Conservation (phyloP, 2,113 vertebrate genomes). For the Hiodon alosoides region DNA sequence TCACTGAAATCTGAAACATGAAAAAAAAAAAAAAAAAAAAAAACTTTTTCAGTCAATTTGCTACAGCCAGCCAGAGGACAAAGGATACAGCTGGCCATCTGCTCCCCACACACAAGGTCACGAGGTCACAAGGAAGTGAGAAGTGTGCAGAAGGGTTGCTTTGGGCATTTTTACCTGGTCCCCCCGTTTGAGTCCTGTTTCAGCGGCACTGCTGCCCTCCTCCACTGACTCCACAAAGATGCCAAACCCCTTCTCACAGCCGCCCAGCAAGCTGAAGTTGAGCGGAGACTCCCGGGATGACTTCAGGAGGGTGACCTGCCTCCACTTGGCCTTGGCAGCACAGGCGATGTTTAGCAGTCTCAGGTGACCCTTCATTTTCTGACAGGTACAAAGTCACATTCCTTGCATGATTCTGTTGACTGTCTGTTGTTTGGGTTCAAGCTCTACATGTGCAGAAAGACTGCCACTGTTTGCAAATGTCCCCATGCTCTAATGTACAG, state of each 20-base stretch:
- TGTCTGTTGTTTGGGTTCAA: neutral
- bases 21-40: too few relatives aligned
- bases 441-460: neutral
- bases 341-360: conserved; percentile 92
- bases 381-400: neutral
- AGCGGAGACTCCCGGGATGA: conserved; percentile 80
- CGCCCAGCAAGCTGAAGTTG: conserved; percentile 79
- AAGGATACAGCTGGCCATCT: neutral
- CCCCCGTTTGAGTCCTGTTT: conserved; percentile 86
- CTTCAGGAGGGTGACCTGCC: conserved; percentile 87
- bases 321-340: conserved; percentile 90
- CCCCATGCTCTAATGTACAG: neutral
- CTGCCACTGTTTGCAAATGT: neutral
- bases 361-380: conserved; percentile 98
- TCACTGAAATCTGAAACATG: too few relatives aligned
- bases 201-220: conserved; percentile 76
- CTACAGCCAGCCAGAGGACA: neutral
- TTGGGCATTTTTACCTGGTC: conserved; percentile 70
- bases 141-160: neutral
- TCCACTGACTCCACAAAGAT: conserved; percentile 88
- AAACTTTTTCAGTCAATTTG: neutral
- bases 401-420: too few relatives aligned
- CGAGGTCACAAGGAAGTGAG: neutral
- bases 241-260: conserved; percentile 86
- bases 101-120: neutral